Evolutionary conservation across 2,888 invertebrate species (phyloP).

Genomic region (Cremastobaeus sp.): DNA sequence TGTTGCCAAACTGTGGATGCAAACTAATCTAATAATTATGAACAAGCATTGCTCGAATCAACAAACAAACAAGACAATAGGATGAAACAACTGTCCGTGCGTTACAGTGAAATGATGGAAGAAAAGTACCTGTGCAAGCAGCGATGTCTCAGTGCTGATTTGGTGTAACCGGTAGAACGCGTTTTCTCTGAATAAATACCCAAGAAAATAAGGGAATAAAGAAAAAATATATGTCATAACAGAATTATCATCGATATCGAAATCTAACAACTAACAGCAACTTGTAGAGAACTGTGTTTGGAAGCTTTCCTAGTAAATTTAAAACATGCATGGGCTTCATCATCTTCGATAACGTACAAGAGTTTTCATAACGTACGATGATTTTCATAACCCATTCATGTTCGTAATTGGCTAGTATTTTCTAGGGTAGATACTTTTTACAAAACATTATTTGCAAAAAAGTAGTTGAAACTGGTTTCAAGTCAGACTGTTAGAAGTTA

Average conservation of each 20-base stretch:
- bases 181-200: conserved; percentile 78
- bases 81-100: conserved; percentile 45
- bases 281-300: conserved; percentile 29
- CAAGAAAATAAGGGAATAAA: conserved; percentile 76
- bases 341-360: too few species aligned
- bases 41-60: conserved; percentile 6
- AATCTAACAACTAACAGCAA: conserved; percentile 43
- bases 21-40: too few species aligned
- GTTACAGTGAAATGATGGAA: conserved; percentile 64
- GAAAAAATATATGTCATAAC: conserved; percentile 73
- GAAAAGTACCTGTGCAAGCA: conserved; percentile 78
- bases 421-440: too few species aligned
- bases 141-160: conserved; percentile 78
- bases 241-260: conserved; percentile 54
- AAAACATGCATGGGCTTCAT: too few species aligned
- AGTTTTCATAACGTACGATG: too few species aligned
- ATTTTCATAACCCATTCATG: too few species aligned
- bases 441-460: too few species aligned
- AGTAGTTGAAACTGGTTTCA: too few species aligned
- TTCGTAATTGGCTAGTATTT: too few species aligned
- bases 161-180: conserved; percentile 78
- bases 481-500: too few species aligned
- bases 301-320: too few species aligned
- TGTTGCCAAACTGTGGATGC: too few species aligned
- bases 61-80: conserved; percentile 13